phyloP scores from a whole-genome alignment of 2,797 vertebrate species.

The Sebastolobus altivelis region DNA sequence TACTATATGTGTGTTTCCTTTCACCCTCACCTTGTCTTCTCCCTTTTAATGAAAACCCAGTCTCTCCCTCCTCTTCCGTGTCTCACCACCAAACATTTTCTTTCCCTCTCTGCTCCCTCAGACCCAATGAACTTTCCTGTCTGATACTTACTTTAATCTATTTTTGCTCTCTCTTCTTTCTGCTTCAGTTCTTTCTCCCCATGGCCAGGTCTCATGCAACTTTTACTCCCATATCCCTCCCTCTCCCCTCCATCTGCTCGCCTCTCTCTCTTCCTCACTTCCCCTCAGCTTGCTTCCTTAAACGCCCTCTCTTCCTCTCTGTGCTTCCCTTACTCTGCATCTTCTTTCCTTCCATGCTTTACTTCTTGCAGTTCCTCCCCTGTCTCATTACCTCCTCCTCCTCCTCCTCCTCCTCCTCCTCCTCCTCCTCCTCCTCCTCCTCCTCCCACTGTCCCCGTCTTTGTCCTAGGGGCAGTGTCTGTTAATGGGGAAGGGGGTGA shows the following conservation, averaged over 20 bases:
- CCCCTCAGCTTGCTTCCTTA: conserved; percentile 38
- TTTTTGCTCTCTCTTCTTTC: conserved; percentile 74
- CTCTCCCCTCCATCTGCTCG: conserved; percentile 72
- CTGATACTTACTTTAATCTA: conserved; percentile 75
- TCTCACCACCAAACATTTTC: conserved; percentile 24
- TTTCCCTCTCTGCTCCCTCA: conserved; percentile 21
- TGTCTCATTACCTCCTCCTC: not conserved
- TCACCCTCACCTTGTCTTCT: conserved; percentile 44
- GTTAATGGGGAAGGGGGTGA: conserved; percentile 37
- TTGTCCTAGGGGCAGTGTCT: conserved; percentile 42
- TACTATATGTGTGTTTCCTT: conserved; percentile 22
- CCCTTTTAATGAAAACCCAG: conserved; percentile 48
- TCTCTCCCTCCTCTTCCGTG: conserved; percentile 9
- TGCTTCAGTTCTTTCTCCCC: conserved; percentile 77
- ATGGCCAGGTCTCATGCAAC: conserved; percentile 81
- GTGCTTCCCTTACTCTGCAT: conserved; percentile 28
- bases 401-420: conserved; percentile 10
- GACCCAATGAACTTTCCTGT: conserved; percentile 65
- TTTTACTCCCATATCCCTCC: conserved; percentile 77
- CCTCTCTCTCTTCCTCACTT: conserved; percentile 47
- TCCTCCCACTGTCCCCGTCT: conserved; percentile 21
- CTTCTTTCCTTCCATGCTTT: conserved; percentile 1
- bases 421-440: not conserved
- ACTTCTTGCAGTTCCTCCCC: not conserved
- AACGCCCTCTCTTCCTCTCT: conserved; percentile 13